These are phyloP conservation scores for Osedax frankpressi DNA, from an alignment of 2,888 invertebrate species.

Conservation along the genomic window DNA sequence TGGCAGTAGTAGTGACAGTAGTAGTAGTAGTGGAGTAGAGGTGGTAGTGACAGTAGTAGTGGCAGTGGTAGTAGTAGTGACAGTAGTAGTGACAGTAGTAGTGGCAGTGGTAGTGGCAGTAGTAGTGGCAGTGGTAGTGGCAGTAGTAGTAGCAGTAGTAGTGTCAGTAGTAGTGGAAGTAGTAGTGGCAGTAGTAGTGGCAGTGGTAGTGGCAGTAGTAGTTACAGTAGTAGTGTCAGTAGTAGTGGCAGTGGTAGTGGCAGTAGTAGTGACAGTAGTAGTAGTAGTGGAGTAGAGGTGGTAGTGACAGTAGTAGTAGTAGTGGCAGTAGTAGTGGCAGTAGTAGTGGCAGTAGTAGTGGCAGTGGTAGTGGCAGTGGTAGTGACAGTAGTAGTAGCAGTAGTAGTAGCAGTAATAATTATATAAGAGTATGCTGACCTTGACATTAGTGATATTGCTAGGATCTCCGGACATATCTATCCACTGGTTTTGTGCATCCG, in stretches of 20 bases:
- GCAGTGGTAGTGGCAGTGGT: background rate
- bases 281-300: background rate
- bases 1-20: background rate
- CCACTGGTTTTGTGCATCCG: background rate
- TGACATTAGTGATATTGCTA: background rate
- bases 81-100: background rate
- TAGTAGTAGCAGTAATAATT: background rate
- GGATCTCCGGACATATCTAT: background rate
- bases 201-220: background rate
- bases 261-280: background rate
- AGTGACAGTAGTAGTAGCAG: background rate
- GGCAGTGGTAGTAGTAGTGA: background rate
- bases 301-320: background rate
- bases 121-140: background rate
- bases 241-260: background rate
- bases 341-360: background rate
- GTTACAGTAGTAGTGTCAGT: background rate
- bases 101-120: background rate
- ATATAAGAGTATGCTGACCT: background rate
- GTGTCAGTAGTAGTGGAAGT: background rate
- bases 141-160: background rate
- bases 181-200: background rate
- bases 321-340: background rate
- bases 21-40: background rate
- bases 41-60: background rate